These are phyloP conservation scores for Isotomurus palustris DNA, from an alignment of 2,888 invertebrate genomes.

Conservation along the genomic window DNA sequence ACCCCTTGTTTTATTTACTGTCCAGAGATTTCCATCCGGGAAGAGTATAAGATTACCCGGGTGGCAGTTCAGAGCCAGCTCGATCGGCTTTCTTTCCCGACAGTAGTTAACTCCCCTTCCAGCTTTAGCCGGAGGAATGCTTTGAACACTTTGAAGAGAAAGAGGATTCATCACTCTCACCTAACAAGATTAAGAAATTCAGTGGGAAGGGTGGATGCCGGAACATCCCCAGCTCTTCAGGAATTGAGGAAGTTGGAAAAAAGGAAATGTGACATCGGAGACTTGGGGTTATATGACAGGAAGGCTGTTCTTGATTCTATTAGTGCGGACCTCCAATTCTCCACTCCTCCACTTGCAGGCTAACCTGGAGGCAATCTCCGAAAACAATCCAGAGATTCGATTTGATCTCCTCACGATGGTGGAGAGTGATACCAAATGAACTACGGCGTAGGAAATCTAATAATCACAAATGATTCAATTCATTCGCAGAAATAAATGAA, in stretches of 20 bases:
- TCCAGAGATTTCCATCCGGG: not conserved
- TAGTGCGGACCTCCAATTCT: not conserved
- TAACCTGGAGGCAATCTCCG: conserved; percentile 15
- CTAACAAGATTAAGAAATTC: conserved; percentile 41
- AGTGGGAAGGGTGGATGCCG: not conserved
- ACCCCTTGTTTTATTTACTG: conserved; percentile 5
- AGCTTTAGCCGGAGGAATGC: not conserved
- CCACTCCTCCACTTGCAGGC: no score
- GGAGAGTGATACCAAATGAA: no score
- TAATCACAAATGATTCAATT: no score
- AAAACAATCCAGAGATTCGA: conserved; percentile 17
- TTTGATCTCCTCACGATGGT: no score
- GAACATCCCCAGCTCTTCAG: not conserved
- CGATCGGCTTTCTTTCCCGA: not conserved
- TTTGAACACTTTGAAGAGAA: not conserved
- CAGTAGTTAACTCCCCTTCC: not conserved
- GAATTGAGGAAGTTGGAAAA: no score
- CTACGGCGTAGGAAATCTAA: no score
- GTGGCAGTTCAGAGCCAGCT: not conserved
- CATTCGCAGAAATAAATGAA: not conserved
- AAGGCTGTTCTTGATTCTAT: not conserved
- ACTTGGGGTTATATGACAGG: no score
- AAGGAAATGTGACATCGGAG: conserved; percentile 1
- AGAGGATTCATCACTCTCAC: conserved; percentile 39
- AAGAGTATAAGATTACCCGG: not conserved